These are phyloP conservation scores for Atethmia centrago DNA, from an alignment of 2,888 invertebrate genomes.

Conservation along the genomic window DNA sequence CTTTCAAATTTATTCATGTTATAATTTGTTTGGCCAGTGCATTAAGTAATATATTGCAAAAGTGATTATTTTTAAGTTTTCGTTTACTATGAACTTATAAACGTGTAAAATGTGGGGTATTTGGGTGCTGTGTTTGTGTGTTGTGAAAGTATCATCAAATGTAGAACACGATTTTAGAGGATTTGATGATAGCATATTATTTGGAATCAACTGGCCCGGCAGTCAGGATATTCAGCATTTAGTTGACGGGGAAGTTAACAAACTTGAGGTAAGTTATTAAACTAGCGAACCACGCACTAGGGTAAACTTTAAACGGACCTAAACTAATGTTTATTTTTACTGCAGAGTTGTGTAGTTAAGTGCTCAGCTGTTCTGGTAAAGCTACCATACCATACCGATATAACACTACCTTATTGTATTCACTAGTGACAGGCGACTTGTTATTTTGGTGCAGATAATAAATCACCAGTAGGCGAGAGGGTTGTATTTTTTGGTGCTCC, in stretches of 20 bases:
- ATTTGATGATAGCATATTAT: constrained; percentile 95
- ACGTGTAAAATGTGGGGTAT: constrained; percentile 74
- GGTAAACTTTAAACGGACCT: not conserved
- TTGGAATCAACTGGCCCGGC: constrained; percentile 95
- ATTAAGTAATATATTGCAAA: constrained; percentile 2
- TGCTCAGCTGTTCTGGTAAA: not conserved
- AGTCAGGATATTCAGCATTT: constrained; percentile 72
- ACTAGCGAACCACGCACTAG: not conserved
- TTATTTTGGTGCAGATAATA: not conserved
- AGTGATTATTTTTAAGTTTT: constrained; percentile 40
- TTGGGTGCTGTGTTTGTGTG: constrained; percentile 73
- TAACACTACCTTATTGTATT: not conserved
- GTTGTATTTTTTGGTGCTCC: not conserved
- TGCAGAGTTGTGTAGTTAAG: not conserved
- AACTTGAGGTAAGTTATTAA: constrained; percentile 70
- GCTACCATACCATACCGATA: too few species aligned
- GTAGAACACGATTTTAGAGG: constrained; percentile 92
- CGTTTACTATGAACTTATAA: constrained; percentile 63
- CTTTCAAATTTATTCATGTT: constrained; percentile 31
- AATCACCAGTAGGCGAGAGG: not conserved
- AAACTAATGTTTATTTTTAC: not conserved
- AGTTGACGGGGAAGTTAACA: constrained; percentile 74
- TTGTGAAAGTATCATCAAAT: constrained; percentile 71
- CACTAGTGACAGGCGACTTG: not conserved
- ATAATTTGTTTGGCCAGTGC: constrained; percentile 50